Conservation (phyloP, 2,888 invertebrate genomes). For the Dorcus parallelipipedus region DNA sequence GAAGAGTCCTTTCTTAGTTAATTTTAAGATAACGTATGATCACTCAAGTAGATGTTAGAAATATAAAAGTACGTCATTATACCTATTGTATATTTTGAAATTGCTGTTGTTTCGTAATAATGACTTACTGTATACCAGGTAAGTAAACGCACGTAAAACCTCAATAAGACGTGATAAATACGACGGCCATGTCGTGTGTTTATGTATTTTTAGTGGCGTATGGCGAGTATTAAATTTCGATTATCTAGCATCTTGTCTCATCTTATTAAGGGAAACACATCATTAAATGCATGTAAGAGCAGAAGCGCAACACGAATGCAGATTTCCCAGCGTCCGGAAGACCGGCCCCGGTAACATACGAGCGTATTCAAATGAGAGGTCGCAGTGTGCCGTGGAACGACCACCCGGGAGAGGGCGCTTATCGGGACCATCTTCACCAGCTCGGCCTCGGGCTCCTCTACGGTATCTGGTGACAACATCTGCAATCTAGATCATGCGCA, state of each 20-base stretch:
- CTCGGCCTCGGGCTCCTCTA: conserved; percentile 30
- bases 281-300: conserved; percentile 36
- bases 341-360: conserved; percentile 39
- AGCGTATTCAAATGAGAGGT: conserved; percentile 49
- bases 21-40: too few relatives aligned
- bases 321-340: conserved; percentile 36
- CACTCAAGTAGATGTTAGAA: too few relatives aligned
- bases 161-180: neutral
- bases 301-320: conserved; percentile 34
- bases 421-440: conserved; percentile 42
- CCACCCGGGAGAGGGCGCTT: conserved; percentile 45
- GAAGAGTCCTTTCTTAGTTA: too few relatives aligned
- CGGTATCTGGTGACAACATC: conserved; percentile 51
- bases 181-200: conserved; percentile 11
- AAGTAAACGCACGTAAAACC: too few relatives aligned
- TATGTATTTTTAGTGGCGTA: conserved; percentile 16
- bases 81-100: too few relatives aligned
- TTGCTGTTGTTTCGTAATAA: too few relatives aligned
- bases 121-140: too few relatives aligned
- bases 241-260: conserved; percentile 48
- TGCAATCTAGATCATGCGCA: conserved; percentile 50
- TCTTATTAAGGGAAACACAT: conserved; percentile 47
- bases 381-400: conserved; percentile 39
- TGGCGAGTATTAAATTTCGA: conserved; percentile 45
- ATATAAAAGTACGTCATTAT: too few relatives aligned